Evolutionary conservation across 2,113 vertebrate species (phyloP).

Genomic region (Cheirogaleus medius): DNA sequence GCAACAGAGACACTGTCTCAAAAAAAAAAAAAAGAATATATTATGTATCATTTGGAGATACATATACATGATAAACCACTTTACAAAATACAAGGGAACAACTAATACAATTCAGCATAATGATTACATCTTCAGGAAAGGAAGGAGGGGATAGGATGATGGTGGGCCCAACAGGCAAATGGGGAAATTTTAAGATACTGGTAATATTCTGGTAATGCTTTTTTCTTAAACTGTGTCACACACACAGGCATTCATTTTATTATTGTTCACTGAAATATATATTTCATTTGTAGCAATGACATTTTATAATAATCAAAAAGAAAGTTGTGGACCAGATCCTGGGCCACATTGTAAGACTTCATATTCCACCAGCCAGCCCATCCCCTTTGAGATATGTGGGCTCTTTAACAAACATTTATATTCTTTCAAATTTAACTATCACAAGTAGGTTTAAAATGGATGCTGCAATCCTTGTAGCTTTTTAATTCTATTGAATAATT

Average conservation of each 20-base stretch:
- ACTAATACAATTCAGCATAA: background rate
- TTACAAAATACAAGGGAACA: conserved; percentile 1
- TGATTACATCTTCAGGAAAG: background rate
- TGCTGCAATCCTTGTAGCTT: background rate
- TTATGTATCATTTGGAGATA: background rate
- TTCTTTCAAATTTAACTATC: background rate
- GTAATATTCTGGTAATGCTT: background rate
- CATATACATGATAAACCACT: background rate
- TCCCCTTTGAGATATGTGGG: background rate
- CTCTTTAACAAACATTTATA: background rate
- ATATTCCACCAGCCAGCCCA: background rate
- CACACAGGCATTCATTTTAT: background rate
- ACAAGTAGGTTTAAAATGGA: conserved; percentile 22
- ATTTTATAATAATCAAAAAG: background rate
- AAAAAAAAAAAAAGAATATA: background rate
- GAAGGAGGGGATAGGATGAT: background rate
- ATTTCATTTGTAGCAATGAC: background rate
- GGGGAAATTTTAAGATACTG: background rate
- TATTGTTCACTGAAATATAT: background rate
- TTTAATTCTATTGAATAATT: background rate
- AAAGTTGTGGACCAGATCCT: background rate
- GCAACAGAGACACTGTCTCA: too few species aligned
- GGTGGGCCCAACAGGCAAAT: background rate
- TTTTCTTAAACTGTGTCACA: background rate
- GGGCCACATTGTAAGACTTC: background rate